phyloP scores from a whole-genome alignment of 2,113 vertebrate genomes.

The Gila orcuttii region DNA sequence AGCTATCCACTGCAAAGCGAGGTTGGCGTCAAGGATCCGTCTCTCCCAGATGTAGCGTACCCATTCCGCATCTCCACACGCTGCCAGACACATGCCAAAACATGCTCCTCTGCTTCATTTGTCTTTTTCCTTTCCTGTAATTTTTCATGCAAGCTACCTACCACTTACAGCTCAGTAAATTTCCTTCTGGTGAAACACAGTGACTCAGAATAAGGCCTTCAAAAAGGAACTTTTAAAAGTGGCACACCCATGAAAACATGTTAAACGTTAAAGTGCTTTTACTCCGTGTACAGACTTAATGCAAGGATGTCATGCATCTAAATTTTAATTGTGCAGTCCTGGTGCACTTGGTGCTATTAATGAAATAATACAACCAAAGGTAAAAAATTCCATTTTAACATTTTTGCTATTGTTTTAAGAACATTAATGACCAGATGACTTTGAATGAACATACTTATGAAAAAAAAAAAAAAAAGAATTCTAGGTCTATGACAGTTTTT shows the following conservation, averaged over 20 bases:
- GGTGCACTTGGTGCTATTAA: neutral
- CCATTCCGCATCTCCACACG: neutral
- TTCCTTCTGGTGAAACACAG: constrained; percentile 43
- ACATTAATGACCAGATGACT: no score
- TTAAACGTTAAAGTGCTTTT: neutral
- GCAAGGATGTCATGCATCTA: neutral
- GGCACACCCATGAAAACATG: constrained; percentile 7
- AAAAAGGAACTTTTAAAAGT: constrained; percentile 43
- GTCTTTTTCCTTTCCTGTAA: constrained; percentile 53
- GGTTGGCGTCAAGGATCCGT: constrained; percentile 1
- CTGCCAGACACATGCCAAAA: constrained; percentile 50
- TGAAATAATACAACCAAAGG: neutral
- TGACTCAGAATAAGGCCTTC: constrained; percentile 46
- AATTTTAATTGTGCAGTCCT: neutral
- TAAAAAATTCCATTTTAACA: no score
- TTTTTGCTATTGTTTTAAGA: no score
- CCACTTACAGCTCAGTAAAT: constrained; percentile 61
- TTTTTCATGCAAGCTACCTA: constrained; percentile 62
- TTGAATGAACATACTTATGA: no score
- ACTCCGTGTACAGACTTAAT: neutral
- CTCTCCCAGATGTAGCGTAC: constrained; percentile 56
- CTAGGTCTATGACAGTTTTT: no score
- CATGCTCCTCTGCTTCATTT: constrained; percentile 49
- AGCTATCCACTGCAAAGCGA: constrained; percentile 7
- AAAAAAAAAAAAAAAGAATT: no score